Base-by-base conservation (phyloP, 2,797 vertebrate genomes). In the Microtus californicus region DNA sequence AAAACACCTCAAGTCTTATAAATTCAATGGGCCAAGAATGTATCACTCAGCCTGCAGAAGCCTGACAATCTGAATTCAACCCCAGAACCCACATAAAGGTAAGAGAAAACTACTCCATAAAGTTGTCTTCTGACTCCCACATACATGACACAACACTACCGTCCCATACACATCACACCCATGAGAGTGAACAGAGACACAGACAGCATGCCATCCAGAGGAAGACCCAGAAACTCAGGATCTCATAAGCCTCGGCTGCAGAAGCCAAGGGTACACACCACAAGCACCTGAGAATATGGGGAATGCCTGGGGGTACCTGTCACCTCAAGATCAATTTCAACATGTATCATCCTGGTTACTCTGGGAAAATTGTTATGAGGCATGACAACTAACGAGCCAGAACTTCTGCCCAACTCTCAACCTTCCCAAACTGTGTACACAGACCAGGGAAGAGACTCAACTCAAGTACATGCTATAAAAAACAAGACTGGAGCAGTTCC, bases 1-100 rank as follows among this genome's bases (percentile, higher is more conserved):
- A 73, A 56, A 25, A 78, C 90, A 85, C 5, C 54, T 40, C 82
- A 89, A 90, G 7, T 94, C 71, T 87, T 88, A 2, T 71, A 85
- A 94, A 89, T 83, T 65, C 61, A 85, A 82, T 3, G 5, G 81
- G 31, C 10, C 43, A 67, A 63, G 40, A 40, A 45, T 21, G 21
- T 21, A 48, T 17, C 31, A 31, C 19, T 48, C 61, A 65, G 40
- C 61, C 17, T 85, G 82, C 5, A 65, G 37, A 65, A 34, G 17
- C 40, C 40, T 45, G 40, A 65, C 59, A 45, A 63, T 9, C 11
- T 51, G 67, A 86, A 19, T 69, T 69, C 63, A 86, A 71, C 0
- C n/a, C 34, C 48, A 54, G 34, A 54, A 87, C 2, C 65, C 45
- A 54, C 8, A n/a, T 37, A 51, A 69, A 56, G 23, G 23, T 11